Percentiles rank a stretch among this genome's conserved stretches.
These are phyloP conservation scores for Drosophila subsilvestris DNA, from an alignment of 2,888 invertebrate genomes.

Conservation along the genomic window DNA sequence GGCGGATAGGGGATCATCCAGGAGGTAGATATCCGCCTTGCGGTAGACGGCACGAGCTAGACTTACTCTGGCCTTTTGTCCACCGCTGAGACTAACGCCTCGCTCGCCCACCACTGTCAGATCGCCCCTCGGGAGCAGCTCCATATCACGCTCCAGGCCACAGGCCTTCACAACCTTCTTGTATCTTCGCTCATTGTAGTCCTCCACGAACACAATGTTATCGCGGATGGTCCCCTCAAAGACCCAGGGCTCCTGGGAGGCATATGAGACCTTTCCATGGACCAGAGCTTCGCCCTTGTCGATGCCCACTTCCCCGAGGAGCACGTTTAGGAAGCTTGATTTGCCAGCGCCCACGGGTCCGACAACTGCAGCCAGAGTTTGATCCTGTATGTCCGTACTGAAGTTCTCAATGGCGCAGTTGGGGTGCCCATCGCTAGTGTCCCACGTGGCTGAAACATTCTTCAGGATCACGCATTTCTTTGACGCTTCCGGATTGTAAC, in stretches of 20 bases:
- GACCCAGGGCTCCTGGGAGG: constrained; percentile 93
- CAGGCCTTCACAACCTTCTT: constrained; percentile 86
- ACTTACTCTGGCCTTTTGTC: constrained; percentile 91
- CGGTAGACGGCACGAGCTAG: constrained; percentile 91
- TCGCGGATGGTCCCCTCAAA: constrained; percentile 92
- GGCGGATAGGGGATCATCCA: constrained; percentile 92
- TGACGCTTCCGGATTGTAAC: constrained; percentile 62
- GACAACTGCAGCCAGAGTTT: constrained; percentile 85
- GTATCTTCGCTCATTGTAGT: constrained; percentile 86
- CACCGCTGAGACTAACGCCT: constrained; percentile 90
- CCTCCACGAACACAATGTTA: constrained; percentile 95
- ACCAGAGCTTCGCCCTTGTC: constrained; percentile 86
- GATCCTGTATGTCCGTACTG: constrained; percentile 84
- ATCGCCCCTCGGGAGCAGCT: constrained; percentile 86
- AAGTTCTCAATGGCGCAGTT: constrained; percentile 82
- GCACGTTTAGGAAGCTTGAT: constrained; percentile 88
- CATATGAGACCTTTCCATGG: constrained; percentile 89
- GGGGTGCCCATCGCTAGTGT: constrained; percentile 73
- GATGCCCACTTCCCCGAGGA: constrained; percentile 89
- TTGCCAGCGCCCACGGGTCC: constrained; percentile 92
- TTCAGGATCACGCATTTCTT: constrained; percentile 83
- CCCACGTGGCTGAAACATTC: constrained; percentile 86
- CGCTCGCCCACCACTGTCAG: constrained; percentile 87
- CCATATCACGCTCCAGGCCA: constrained; percentile 87
- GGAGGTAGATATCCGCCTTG: constrained; percentile 89